Base-by-base conservation (phyloP, 2,797 vertebrate genomes). In the Clarias platycephalus region DNA sequence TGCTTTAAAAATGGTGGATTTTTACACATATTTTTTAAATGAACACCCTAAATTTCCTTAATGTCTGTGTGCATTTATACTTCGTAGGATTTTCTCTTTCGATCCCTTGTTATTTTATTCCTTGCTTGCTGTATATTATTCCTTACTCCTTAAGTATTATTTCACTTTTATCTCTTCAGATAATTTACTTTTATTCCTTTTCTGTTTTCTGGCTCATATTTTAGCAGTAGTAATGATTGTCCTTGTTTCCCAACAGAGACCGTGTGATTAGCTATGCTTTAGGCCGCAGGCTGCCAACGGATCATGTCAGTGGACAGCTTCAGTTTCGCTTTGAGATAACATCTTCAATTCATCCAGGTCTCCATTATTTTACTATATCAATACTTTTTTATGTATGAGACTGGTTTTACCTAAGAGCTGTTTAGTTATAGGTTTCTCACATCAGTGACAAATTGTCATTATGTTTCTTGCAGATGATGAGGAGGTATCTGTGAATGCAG, bases 291-390 rank as follows among this genome's bases (percentile, higher is more conserved):
- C 92, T 99, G 88, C 98, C 98, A 34, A 99, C 97, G 71, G 98
- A 99, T 90, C 97, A 99, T 34, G 97, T 99, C 90, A 99, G 97
- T 83, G 97, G 97, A 76, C 97, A 99, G 90, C 94, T 99, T 91
- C 97, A 98, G 90, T 99, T 99, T 89, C 94, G 97, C 90, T 99
- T 99, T 92, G 97, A 98, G 94, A 96, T 98, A 94, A 97, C 96
- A 86, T 97, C 96, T 70, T 97, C 96, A 74, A 97, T 97, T 88
- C 96, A 99, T 87, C 96, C 96, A 96, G 98, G 98, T 99, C 94
- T 90, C 16, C 24, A 20, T 58, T n/a, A 26, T 78, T 62, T 63
- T 40, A 34, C 40, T 26, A 53, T 20, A 9, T 40, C 10, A n/a
- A 31, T 2, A 49, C 6, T 60, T 57, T 78, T 5, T 20, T 44